Base-by-base conservation (phyloP, 92 coral and sea anemone genomes). In the Phenganax subtilis region DNA sequence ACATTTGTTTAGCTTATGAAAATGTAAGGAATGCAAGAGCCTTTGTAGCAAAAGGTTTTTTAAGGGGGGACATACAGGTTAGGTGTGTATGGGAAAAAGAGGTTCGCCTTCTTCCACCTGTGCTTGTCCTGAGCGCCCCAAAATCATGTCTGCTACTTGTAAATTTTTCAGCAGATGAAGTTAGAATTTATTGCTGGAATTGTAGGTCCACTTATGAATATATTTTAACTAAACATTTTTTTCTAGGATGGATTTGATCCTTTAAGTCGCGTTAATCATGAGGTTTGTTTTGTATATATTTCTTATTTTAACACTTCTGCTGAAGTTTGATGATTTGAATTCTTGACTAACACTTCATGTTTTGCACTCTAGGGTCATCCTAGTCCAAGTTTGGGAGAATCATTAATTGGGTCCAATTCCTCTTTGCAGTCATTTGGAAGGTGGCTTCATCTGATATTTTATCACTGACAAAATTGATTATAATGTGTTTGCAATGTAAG, bases 341-440 rank as follows among this genome's bases (percentile, higher is more conserved):
- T 20, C 27, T 20, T 59, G n/a, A 59, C 27, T 59, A 1, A 59
- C 27, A 1, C 65, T 1, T 59, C 65, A 59, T 14, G 65, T 25
- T 31, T 29, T 64, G 77, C 52, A 44, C 51, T 85, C 10, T 62
- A 94, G 98, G 98, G 92, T 58, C 96, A 93, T 55, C 89, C 92
- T 71, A 92, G 98, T 75, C 97, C 97, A 84, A 89, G 97, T 78
- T 94, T 97, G 6, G 97, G 89, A 6, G 98, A 97, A 0, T 94
- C 98, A 6, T 86, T 93, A 58, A 92, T 90, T 10, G 98, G 92
- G 15, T 94, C 98, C 0, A 92, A 92, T 7, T 94, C 91, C 31
- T 94, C 98, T 54, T 86, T 91, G 53, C 89, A 91, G 72, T 88
- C 94, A n/a, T 80, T 89, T 82, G 92, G 87, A 72, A 91, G 96